These are phyloP conservation scores for Eutolmus rufibarbis DNA, from an alignment of 2,888 invertebrate species.

Conservation along the genomic window DNA sequence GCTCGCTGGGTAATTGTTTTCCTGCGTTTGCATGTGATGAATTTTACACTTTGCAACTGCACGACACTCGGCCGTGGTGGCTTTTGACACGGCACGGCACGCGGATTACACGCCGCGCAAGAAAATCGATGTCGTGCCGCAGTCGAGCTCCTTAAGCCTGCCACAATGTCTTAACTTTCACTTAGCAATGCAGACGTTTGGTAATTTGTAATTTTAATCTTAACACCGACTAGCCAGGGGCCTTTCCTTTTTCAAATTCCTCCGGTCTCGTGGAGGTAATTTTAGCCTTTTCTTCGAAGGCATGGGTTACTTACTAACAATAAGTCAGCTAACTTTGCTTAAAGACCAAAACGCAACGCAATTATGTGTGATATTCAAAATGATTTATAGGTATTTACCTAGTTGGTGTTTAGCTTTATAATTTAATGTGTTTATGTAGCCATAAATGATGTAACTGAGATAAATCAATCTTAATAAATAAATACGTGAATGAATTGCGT, in stretches of 20 bases:
- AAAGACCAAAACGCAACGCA: neutral
- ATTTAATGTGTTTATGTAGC: neutral
- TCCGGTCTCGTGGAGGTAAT: neutral
- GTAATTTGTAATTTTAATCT: neutral
- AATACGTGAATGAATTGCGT: too few species aligned
- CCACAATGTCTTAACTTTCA: neutral
- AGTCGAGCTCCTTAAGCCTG: neutral
- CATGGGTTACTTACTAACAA: neutral
- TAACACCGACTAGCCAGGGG: neutral
- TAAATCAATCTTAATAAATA: neutral
- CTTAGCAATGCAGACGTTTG: neutral
- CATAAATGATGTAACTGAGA: neutral
- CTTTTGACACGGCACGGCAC: neutral
- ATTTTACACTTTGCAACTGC: constrained; percentile 2
- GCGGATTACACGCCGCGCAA: neutral
- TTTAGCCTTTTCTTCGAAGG: neutral
- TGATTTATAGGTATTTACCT: neutral
- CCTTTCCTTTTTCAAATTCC: neutral
- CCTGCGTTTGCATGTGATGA: constrained; percentile 17
- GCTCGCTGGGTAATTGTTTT: neutral
- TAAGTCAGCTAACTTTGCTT: neutral
- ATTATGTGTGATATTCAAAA: neutral
- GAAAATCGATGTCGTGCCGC: neutral
- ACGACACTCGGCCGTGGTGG: neutral
- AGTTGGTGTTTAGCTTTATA: neutral